Percentiles rank a stretch among this genome's conserved stretches.
Conservation (phyloP, 2,888 invertebrate genomes). For the Spodoptera exigua region DNA sequence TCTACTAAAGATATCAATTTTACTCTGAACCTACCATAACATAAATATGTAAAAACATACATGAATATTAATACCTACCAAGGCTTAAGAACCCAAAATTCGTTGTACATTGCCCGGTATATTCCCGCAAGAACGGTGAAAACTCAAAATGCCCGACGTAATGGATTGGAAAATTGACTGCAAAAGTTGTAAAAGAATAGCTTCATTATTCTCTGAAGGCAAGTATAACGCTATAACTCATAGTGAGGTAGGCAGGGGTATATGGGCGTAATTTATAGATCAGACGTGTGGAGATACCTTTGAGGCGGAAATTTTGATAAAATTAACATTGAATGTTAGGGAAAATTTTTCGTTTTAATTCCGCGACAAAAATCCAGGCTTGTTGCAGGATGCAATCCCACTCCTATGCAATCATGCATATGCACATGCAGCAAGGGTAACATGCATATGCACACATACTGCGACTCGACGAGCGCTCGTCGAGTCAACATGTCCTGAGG, state of each 20-base stretch:
- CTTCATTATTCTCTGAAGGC: slow-evolving; percentile 60
- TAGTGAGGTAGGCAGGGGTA: slow-evolving; percentile 10
- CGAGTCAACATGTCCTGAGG: too few species aligned
- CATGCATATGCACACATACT: too few species aligned
- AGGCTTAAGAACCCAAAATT: neutral
- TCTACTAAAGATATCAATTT: too few species aligned
- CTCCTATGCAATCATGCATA: too few species aligned
- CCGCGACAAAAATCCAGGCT: too few species aligned
- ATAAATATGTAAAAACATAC: too few species aligned
- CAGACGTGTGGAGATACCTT: slow-evolving; percentile 4
- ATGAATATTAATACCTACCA: too few species aligned
- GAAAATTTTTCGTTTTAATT: neutral
- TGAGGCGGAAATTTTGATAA: slow-evolving; percentile 3
- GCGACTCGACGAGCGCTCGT: too few species aligned
- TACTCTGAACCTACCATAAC: too few species aligned
- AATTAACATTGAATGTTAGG: too few species aligned
- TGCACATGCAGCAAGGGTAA: too few species aligned
- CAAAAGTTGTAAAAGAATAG: slow-evolving; percentile 45
- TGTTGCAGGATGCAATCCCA: too few species aligned
- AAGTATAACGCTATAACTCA: slow-evolving; percentile 40
- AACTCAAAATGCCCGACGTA: slow-evolving; percentile 18
- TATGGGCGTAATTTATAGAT: slow-evolving; percentile 15
- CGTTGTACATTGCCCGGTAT: neutral
- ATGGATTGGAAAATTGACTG: slow-evolving; percentile 52
- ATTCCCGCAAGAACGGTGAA: neutral